Conservation (phyloP, 2,797 vertebrate genomes). For the Sebastes diaconus region DNA sequence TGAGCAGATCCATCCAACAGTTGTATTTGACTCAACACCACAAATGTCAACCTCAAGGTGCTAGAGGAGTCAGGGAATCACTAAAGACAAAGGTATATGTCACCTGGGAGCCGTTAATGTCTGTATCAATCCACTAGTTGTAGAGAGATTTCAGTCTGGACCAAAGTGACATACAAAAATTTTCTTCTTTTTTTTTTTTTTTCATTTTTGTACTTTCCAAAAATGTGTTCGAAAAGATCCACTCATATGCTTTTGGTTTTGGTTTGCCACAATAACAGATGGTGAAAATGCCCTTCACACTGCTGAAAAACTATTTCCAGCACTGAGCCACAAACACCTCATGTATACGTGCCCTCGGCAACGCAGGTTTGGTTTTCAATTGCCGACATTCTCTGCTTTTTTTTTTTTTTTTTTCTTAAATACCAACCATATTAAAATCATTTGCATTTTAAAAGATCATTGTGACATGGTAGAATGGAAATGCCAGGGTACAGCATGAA, state of each 20-base stretch:
- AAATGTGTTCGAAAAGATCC: background rate
- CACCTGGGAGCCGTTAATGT: background rate
- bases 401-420: background rate
- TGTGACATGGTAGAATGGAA: slow-evolving; percentile 21
- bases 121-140: background rate
- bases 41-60: background rate
- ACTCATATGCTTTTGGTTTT: slow-evolving; percentile 7
- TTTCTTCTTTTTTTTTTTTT: background rate
- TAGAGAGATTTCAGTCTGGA: background rate
- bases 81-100: background rate
- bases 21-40: background rate
- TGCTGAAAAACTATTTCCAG: slow-evolving; percentile 29
- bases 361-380: slow-evolving; percentile 7
- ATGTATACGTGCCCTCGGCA: background rate
- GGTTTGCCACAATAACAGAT: slow-evolving; percentile 16
- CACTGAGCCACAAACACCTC: background rate
- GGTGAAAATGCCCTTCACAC: slow-evolving; percentile 31
- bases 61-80: background rate
- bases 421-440: slow-evolving; percentile 6
- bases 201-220: background rate
- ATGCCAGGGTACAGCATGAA: slow-evolving; percentile 13
- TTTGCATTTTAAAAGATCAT: slow-evolving; percentile 46
- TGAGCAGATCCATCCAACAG: background rate
- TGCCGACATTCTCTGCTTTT: background rate
- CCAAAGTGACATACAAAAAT: background rate